Conservation (phyloP, 1,140 invertebrate genomes). For the Drosophila melanogaster region Release_6_plus_ISO1_MT NT_033777.3:7664001-7664500, state of each 20-base stretch:
- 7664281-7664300: conserved; percentile 38
- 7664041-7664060: conserved; percentile 58
- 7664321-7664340: conserved; percentile 44
- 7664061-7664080: conserved; percentile 40
- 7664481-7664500: not conserved
- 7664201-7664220: conserved; percentile 9
- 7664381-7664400: conserved; percentile 16
- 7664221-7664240: conserved; percentile 18
- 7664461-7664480: conserved; percentile 20
- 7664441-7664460: conserved; percentile 33
- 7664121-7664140: conserved; percentile 21
- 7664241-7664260: conserved; percentile 19
- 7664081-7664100: conserved; percentile 27
- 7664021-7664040: conserved; percentile 53
- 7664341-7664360: not conserved
- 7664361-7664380: conserved; percentile 18
- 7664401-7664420: conserved; percentile 13
- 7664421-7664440: conserved; percentile 29
- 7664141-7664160: conserved; percentile 52
- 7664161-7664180: conserved; percentile 51
- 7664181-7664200: conserved; percentile 27
- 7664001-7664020: conserved; percentile 73
- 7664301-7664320: conserved; percentile 37
- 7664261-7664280: conserved; percentile 41
- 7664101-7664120: conserved; percentile 30